Evolutionary conservation across 2,113 vertebrate species (phyloP).

Genomic region (Odocoileus virginianus): DNA sequence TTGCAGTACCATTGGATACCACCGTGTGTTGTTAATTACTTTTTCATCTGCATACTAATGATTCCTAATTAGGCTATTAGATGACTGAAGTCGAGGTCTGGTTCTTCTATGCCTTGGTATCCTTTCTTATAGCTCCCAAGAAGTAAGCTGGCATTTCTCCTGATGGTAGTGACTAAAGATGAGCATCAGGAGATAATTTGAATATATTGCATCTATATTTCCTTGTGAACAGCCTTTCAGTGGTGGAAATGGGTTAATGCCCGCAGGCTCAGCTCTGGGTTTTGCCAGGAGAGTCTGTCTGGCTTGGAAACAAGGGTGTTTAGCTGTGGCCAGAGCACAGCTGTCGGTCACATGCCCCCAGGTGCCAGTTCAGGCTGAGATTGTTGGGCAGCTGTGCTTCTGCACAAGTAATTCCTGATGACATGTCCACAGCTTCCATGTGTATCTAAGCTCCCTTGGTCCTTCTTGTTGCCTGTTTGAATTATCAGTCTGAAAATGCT

Average conservation of each 20-base stretch:
- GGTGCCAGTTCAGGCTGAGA: neutral
- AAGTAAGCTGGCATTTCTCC: neutral
- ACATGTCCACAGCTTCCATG: fast-evolving
- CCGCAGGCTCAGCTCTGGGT: neutral
- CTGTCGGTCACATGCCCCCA: no score
- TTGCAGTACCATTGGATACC: neutral
- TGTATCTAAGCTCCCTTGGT: neutral
- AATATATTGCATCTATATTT: neutral
- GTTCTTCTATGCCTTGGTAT: neutral
- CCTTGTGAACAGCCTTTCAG: neutral
- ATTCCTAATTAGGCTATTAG: neutral
- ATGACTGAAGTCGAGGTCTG: neutral
- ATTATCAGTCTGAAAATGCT: neutral
- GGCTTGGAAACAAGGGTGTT: neutral
- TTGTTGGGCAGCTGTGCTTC: neutral
- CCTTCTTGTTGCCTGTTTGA: neutral
- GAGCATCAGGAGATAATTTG: neutral
- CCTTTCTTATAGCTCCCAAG: neutral
- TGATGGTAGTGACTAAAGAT: neutral
- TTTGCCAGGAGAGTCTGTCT: neutral
- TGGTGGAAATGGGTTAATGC: neutral
- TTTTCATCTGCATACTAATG: slow-evolving; percentile 21
- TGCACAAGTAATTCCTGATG: neutral
- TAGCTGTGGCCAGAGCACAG: neutral
- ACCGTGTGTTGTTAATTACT: neutral